Conservation (phyloP, 2,888 invertebrate species). For the Lithophane semibrunnea region DNA sequence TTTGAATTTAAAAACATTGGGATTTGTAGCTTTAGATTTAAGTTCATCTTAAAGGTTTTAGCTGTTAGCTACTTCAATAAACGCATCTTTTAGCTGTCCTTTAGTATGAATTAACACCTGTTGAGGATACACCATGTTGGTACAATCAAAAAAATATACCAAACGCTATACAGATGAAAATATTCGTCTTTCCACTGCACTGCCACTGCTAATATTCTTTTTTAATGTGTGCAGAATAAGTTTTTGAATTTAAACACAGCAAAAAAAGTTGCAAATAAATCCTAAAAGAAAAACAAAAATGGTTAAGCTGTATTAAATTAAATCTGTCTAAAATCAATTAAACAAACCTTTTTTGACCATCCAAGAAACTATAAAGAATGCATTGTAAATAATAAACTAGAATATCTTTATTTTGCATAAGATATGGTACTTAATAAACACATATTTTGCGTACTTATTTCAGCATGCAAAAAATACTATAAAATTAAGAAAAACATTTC, state of each 20-base stretch:
- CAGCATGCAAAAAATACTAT: not conserved
- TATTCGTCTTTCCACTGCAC: not conserved
- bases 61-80: not conserved
- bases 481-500: not conserved
- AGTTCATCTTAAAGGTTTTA: not conserved
- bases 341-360: not conserved
- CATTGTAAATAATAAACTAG: not conserved
- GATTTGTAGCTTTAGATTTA: not conserved
- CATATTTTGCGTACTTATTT: not conserved
- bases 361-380: not conserved
- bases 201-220: not conserved
- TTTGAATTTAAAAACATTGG: not conserved
- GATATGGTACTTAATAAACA: not conserved
- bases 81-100: not conserved
- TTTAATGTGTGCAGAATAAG: not conserved
- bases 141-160: conserved; percentile 7
- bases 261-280: not conserved
- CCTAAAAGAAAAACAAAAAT: not conserved
- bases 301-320: not conserved
- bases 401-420: not conserved
- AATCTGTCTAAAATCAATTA: not conserved
- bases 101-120: not conserved
- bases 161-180: not conserved
- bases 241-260: not conserved
- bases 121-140: not conserved